phyloP scores from a whole-genome alignment of 2,113 vertebrate species.

The Planiliza haematocheilus region DNA sequence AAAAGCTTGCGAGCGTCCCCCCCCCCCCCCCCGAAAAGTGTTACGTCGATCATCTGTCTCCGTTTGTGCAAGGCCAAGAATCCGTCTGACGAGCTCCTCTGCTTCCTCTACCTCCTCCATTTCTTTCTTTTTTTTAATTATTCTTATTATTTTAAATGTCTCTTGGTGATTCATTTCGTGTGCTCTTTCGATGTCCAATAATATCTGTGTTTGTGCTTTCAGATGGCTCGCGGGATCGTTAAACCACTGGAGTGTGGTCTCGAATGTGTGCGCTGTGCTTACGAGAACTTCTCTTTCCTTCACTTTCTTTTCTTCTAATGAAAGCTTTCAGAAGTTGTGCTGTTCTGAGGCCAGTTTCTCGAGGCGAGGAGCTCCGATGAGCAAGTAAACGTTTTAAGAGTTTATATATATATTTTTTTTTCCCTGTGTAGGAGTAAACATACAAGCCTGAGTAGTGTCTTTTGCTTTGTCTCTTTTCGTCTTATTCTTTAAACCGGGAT shows the following conservation, averaged over 20 bases:
- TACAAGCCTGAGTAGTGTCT: constrained; percentile 68
- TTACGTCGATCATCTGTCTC: constrained; percentile 24
- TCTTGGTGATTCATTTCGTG: constrained; percentile 20
- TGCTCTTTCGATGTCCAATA: constrained; percentile 22
- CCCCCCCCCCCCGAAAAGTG: constrained; percentile 4
- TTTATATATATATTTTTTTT: not conserved
- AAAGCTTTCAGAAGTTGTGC: constrained; percentile 44
- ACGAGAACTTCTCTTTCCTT: constrained; percentile 1
- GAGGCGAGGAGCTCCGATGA: constrained; percentile 29
- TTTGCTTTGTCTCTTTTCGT: constrained; percentile 14
- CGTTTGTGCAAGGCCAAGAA: constrained; percentile 35
- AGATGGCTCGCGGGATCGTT: constrained; percentile 22
- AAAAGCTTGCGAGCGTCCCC: constrained; percentile 12
- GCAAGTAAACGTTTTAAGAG: constrained; percentile 60
- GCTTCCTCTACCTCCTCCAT: too few species aligned
- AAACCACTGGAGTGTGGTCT: constrained; percentile 43
- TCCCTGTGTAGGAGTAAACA: constrained; percentile 57
- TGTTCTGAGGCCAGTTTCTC: constrained; percentile 17
- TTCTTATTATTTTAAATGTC: not conserved
- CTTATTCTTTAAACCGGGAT: not conserved
- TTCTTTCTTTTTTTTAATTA: not conserved
- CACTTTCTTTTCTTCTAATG: constrained; percentile 18
- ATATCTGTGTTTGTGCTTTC: constrained; percentile 39
- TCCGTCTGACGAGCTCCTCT: constrained; percentile 31
- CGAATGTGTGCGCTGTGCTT: constrained; percentile 34